Evolutionary conservation across 2,797 vertebrate genomes (phyloP), one percentile per base, ranked within the genome.

Genomic region (Clarias laeviceps): DNA sequence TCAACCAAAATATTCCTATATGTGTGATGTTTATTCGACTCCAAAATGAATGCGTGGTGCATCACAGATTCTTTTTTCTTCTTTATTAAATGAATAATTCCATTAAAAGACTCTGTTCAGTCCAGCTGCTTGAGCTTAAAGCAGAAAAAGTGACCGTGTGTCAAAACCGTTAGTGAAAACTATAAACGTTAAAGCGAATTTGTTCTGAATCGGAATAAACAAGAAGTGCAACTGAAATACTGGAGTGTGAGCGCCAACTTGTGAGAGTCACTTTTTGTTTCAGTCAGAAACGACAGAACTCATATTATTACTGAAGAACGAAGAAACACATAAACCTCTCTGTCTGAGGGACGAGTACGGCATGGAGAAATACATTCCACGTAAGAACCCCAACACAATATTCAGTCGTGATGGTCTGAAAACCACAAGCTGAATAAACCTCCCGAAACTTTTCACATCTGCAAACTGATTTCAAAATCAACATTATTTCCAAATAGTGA

Each of bases 101-200:
- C 64, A 17, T 76, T 32, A 65, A 66, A 50, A 57, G 72, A 57
- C 56, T 79, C 40, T n/a, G 34, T 80, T 70, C 34, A 22, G 22
- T 54, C 83, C 76, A 72, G 61, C 91, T 88, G 90, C 29, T 83
- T 90, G 91, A 29, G 82, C 70, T 93, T 95, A 95, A 95, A 97
- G 96, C 37, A 50, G 92, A 92, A 91, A 91, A 93, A 88, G 57
- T 7, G 91, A 92, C 92, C 91, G 90, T 91, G 80, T 77, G 70
- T 89, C 90, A 90, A 92, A 80, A 65, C 88, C 83, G 80, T 85
- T 86, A 62, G 37, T 69, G 3, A 81, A 78, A 59, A 34, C 64
- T 24, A 15, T 20, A 69, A 40, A 1, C 20, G 34, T 34, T 15
- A 59, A 65, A 32, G 86, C 84, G 89, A 90, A 89, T 91, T 90